Conservation (phyloP, 2,888 invertebrate genomes). For the Osedax frankpressi region DNA sequence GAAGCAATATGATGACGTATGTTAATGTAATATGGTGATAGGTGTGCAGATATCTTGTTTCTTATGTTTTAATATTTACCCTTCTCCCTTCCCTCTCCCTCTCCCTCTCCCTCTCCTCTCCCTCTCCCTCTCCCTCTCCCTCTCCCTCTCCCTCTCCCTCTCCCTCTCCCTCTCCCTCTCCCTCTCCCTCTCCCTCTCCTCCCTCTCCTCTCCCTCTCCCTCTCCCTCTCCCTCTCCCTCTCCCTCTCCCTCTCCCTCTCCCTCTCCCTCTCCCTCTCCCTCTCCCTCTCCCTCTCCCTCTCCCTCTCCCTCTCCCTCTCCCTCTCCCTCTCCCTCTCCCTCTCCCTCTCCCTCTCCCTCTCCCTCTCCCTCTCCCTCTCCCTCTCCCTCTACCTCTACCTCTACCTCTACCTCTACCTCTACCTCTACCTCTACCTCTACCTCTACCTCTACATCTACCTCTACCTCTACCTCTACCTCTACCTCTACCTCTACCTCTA, state of each 20-base stretch:
- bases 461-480: too few species aligned
- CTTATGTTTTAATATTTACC: background rate
- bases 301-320: background rate
- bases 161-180: background rate
- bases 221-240: background rate
- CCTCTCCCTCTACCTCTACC: too few species aligned
- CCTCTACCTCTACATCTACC: too few species aligned
- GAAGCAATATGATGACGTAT: too few species aligned
- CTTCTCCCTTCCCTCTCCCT: background rate
- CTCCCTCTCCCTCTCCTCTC: background rate
- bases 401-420: too few species aligned
- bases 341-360: too few species aligned
- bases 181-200: background rate
- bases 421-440: too few species aligned
- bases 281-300: background rate
- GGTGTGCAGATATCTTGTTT: too few species aligned
- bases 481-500: too few species aligned
- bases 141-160: background rate
- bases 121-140: background rate
- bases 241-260: background rate
- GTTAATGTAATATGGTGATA: too few species aligned
- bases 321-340: too few species aligned
- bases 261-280: background rate
- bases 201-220: background rate
- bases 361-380: too few species aligned